Evolutionary conservation across 2,113 vertebrate species (phyloP).

Genomic region (Dipodomys merriami): DNA sequence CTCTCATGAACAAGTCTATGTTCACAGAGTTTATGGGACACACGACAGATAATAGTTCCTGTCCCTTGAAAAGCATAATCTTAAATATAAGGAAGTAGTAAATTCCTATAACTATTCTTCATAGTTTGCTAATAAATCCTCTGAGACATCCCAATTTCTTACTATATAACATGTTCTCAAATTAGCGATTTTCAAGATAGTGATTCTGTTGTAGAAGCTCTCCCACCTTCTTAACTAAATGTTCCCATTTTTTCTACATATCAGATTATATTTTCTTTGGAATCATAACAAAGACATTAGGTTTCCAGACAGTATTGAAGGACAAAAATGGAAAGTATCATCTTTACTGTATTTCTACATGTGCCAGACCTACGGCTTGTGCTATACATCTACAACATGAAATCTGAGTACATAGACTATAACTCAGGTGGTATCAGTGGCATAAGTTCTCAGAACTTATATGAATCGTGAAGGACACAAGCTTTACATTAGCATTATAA

Average conservation of each 20-base stretch:
- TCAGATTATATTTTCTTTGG: conserved; percentile 29
- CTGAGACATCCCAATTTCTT: not conserved
- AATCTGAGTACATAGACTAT: not conserved
- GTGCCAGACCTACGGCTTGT: not conserved
- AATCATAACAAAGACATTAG: not conserved
- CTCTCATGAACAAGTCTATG: not conserved
- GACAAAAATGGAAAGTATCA: not conserved
- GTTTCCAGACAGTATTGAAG: not conserved
- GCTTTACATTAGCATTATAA: not conserved
- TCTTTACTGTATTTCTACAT: not conserved
- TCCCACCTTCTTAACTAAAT: not conserved
- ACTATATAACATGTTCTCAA: not conserved
- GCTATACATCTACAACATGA: not conserved
- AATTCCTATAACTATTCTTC: not conserved
- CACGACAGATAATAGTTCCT: not conserved
- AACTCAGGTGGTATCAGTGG: not conserved
- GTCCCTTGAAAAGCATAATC: not conserved
- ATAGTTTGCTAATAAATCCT: not conserved
- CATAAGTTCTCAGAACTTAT: not conserved
- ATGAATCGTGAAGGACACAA: not conserved
- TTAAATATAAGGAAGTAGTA: not conserved
- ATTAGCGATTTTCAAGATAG: not conserved
- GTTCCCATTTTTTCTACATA: not conserved
- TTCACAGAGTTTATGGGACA: not conserved
- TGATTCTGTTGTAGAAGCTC: not conserved